Conservation (phyloP, 2,113 vertebrate species). For the Motacilla tschutschensis region DNA sequence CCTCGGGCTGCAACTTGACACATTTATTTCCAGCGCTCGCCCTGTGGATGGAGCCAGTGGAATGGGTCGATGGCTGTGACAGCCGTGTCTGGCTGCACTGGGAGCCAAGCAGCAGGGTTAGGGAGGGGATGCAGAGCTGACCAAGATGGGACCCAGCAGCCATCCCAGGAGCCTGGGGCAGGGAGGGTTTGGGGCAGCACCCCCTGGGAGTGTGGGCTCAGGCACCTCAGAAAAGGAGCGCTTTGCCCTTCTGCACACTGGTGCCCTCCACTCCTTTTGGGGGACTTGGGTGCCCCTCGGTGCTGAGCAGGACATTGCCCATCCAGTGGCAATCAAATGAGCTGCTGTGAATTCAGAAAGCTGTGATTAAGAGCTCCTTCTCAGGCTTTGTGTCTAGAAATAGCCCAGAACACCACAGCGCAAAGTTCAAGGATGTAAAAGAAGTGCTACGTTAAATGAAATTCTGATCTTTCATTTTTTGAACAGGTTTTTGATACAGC, state of each 20-base stretch:
- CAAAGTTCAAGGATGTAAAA: background rate
- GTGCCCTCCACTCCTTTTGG: rapidly evolving
- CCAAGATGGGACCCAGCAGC: background rate
- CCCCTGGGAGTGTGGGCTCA: rapidly evolving
- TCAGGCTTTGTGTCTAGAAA: conserved; percentile 11
- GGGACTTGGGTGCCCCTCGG: rapidly evolving
- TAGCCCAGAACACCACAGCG: background rate
- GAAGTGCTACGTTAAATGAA: background rate
- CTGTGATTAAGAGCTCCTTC: background rate
- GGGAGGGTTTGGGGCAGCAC: background rate
- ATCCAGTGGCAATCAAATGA: background rate
- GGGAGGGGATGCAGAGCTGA: background rate
- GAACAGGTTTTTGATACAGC: conserved; percentile 35
- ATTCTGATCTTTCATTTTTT: background rate
- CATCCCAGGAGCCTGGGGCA: background rate
- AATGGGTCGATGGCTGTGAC: background rate
- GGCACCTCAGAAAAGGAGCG: rapidly evolving
- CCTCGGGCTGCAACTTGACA: background rate
- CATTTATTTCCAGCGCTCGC: background rate
- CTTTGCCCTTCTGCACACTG: background rate
- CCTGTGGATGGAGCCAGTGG: rapidly evolving
- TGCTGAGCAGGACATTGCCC: background rate
- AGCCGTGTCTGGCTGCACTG: background rate
- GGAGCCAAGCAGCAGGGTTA: background rate
- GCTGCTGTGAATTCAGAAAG: background rate